Conservation (phyloP, 2,797 vertebrate genomes). For the Phoxinus dragarum region DNA sequence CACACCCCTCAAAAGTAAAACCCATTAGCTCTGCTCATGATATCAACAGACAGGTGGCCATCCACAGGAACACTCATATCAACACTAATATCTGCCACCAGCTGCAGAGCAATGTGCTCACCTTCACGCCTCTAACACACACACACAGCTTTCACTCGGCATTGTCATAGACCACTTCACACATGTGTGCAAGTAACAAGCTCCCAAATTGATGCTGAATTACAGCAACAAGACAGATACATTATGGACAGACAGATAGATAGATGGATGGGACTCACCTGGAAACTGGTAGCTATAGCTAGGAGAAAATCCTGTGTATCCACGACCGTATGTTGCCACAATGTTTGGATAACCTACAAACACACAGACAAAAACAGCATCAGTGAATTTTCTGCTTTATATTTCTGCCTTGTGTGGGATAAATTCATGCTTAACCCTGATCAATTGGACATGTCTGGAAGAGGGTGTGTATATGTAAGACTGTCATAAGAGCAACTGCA, state of each 20-base stretch:
- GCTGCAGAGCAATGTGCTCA: constrained; percentile 35
- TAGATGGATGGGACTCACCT: constrained; percentile 77
- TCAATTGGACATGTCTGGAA: constrained; percentile 10
- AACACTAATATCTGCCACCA: constrained; percentile 61
- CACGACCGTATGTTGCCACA: constrained; percentile 96
- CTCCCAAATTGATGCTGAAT: not conserved
- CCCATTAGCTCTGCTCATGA: constrained; percentile 78
- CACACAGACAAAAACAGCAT: constrained; percentile 5
- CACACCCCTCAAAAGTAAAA: constrained; percentile 56
- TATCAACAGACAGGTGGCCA: constrained; percentile 68
- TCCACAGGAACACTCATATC: constrained; percentile 54
- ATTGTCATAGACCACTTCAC: constrained; percentile 10
- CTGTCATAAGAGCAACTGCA: constrained; percentile 26
- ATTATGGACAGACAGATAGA: not conserved
- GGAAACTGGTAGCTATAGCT: constrained; percentile 99
- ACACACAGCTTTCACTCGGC: constrained; percentile 1
- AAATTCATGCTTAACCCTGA: constrained; percentile 2
- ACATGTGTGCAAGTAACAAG: not conserved
- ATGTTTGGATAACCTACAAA: constrained; percentile 96
- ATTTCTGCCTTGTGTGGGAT: not conserved
- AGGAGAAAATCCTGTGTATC: constrained; percentile 98
- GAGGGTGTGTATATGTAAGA: constrained; percentile 7
- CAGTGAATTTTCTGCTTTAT: not conserved
- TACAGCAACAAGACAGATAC: not conserved
- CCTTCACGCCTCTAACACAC: constrained; percentile 33